Evolutionary conservation across 2,113 vertebrate species (phyloP), one percentile per base, ranked within the genome.

Genomic region (Apteryx mantelli): DNA sequence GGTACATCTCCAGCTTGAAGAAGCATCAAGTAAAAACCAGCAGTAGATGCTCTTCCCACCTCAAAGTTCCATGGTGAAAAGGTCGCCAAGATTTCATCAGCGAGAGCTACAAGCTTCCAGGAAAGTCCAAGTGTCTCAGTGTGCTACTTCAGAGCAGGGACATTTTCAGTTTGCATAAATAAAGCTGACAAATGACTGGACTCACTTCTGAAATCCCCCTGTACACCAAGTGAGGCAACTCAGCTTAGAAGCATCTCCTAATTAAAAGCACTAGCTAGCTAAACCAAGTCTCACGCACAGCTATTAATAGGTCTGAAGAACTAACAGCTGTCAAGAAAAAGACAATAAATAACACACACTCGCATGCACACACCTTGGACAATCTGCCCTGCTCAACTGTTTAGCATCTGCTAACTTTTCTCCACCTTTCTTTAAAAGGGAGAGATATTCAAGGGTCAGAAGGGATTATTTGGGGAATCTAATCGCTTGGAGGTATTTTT

Each of bases 301-400:
- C 69, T 76, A 11, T 77, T 74, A 88, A 93, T 82, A 70, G 65
- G 28, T 32, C 93, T 81, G 63, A 73, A 91, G 77, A 66, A 82
- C 34, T 92, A 95, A 58, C 94, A 95, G 91, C 94, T 97, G 93
- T 81, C 80, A 70, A 94, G 89, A 68, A 50, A 85, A 63, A 90
- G 50, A 82, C 50, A 94, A 88, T 30, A 91, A 94, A 91, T 11
- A 85, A 40, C 30, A 36, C 76, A 86, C 82, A 74, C 63, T 40
- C 77, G 0, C 75, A 9, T 2, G 0, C 63, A 61, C 63, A 61
- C 89, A 70, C 89, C 91, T 93, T 32, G 22, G 44, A 78, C 66
- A 58, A 65, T 50, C 25, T 15, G 73, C 48, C 75, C 52, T 68
- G 25, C 75, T 89, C 0, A 0, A 0, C 25, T 74, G 25, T 44